A percentile compares a stretch with the other conserved stretches of the same genome.
phyloP scores from a whole-genome alignment of 2,888 invertebrate genomes.

The Hydrotaea cyrtoneurina region DNA sequence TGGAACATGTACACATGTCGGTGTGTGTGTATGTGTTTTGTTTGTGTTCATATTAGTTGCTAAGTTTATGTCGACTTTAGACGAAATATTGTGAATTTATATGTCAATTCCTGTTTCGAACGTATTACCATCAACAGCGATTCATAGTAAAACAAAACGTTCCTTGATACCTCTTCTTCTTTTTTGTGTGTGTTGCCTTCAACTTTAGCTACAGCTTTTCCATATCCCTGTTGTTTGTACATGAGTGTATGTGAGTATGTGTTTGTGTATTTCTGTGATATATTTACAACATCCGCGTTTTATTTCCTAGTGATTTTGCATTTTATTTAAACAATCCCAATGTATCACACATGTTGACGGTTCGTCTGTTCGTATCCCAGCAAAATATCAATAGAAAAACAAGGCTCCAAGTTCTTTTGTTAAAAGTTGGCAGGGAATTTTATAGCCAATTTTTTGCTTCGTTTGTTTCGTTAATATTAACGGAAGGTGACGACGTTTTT shows the following conservation, averaged over 20 bases:
- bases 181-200: background rate
- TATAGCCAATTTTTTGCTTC: background rate
- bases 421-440: background rate
- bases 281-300: conserved; percentile 60
- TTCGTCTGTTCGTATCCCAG: background rate
- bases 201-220: background rate
- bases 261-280: background rate
- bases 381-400: background rate
- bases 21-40: background rate
- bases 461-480: background rate
- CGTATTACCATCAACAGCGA: conserved; percentile 5
- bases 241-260: background rate
- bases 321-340: background rate
- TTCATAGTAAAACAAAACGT: background rate
- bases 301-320: conserved; percentile 12
- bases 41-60: conserved; percentile 1
- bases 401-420: background rate
- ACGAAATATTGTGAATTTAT: conserved; percentile 6
- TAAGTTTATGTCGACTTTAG: background rate
- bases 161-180: background rate
- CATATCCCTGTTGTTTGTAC: background rate
- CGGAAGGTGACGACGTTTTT: too few species aligned
- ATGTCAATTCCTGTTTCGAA: conserved; percentile 13
- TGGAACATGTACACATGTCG: background rate
- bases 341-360: background rate